Conservation (phyloP, 2,113 vertebrate genomes). For the Ophthalmolycus amberensis region DNA sequence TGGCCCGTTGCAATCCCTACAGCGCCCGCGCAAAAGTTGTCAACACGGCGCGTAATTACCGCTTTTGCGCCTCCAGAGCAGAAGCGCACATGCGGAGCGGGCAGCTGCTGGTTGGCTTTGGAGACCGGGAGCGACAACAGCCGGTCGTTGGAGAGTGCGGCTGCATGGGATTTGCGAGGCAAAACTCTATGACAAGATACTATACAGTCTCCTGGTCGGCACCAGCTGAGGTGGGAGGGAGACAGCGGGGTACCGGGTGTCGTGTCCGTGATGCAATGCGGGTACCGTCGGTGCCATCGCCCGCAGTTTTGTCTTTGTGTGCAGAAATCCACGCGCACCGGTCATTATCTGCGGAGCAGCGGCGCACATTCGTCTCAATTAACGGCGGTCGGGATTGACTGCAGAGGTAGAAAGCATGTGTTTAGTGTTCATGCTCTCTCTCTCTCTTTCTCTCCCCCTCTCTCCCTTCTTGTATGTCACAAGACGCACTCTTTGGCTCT, state of each 20-base stretch:
- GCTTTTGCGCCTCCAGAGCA: conserved; percentile 50
- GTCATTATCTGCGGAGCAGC: conserved; percentile 63
- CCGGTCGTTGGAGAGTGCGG: conserved; percentile 22
- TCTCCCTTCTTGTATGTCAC: conserved; percentile 26
- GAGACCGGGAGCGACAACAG: conserved; percentile 49
- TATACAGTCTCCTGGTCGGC: conserved; percentile 58
- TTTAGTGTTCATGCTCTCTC: conserved; percentile 21
- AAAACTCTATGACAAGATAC: conserved; percentile 54
- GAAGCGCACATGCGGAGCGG: conserved; percentile 35
- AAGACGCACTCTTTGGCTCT: conserved; percentile 35
- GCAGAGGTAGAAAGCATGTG: conserved; percentile 50
- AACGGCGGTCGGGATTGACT: conserved; percentile 41
- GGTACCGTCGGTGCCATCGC: conserved; percentile 72
- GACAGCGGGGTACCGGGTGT: conserved; percentile 72
- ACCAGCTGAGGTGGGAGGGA: conserved; percentile 67
- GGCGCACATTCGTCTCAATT: conserved; percentile 76
- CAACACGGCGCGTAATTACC: conserved; percentile 65
- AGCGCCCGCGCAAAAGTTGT: conserved; percentile 69
- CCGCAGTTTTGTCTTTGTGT: conserved; percentile 63
- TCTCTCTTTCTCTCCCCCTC: not conserved
- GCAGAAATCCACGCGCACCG: conserved; percentile 60
- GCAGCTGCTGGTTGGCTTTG: conserved; percentile 43
- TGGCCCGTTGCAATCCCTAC: conserved; percentile 61
- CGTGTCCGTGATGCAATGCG: conserved; percentile 86
- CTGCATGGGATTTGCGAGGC: conserved; percentile 39